Conservation (phyloP, 1,140 invertebrate genomes). For the Drosophila kurseongensis region DNA sequence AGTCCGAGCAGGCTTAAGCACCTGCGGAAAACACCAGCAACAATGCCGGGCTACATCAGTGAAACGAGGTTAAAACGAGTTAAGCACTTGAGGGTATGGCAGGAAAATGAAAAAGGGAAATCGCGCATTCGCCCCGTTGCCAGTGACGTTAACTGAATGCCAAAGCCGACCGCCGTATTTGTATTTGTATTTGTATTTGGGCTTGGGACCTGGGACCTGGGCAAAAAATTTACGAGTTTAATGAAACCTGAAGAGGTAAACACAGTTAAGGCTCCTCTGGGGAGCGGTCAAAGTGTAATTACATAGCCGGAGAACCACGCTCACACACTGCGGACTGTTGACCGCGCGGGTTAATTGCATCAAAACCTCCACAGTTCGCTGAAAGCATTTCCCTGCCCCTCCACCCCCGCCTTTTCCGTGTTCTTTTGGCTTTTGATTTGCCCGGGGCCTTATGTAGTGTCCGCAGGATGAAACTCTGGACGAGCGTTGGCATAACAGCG, state of each 20-base stretch:
- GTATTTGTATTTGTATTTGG: conserved; percentile 20
- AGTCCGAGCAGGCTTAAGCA: conserved; percentile 49
- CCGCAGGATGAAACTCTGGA: conserved; percentile 17
- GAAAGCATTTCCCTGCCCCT: conserved; percentile 10
- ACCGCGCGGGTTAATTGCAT: conserved; percentile 62
- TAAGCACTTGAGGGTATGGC: conserved; percentile 48
- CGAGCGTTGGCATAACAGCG: conserved; percentile 27
- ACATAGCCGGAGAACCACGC: conserved; percentile 19
- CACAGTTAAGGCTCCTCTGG: conserved; percentile 44
- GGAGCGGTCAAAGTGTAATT: conserved; percentile 46
- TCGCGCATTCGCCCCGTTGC: conserved; percentile 30
- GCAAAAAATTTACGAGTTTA: conserved; percentile 53
- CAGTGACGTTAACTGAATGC: conserved; percentile 47
- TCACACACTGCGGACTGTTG: conserved; percentile 33
- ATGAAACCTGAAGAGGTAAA: conserved; percentile 68
- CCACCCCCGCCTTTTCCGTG: background rate
- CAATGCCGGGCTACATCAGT: conserved; percentile 30
- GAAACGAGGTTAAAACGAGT: conserved; percentile 65
- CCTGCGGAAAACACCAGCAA: conserved; percentile 42
- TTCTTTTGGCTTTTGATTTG: conserved; percentile 43
- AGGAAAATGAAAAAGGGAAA: conserved; percentile 24
- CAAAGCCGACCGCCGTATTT: conserved; percentile 34
- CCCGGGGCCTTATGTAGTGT: conserved; percentile 24
- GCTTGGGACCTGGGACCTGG: conserved; percentile 10
- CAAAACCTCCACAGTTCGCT: conserved; percentile 52